Percentiles rank a stretch among this genome's conserved stretches.
phyloP scores from a whole-genome alignment of 2,113 vertebrate species.

The Platichthys stellatus region DNA sequence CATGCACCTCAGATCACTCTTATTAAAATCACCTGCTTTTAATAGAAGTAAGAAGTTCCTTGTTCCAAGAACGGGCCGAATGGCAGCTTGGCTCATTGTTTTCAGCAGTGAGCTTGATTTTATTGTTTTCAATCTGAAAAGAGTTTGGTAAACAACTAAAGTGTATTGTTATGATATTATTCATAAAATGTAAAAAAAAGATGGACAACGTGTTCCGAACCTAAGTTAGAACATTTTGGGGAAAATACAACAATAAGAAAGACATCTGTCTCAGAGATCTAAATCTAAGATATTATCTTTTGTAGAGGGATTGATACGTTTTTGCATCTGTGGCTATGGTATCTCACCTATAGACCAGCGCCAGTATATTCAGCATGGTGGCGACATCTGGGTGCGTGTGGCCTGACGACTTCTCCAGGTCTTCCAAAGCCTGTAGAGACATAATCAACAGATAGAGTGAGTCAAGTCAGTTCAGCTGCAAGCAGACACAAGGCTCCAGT shows the following conservation, averaged over 20 bases:
- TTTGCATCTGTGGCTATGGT: too few species aligned
- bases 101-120: too few species aligned
- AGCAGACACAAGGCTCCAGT: background rate
- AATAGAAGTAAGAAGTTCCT: too few species aligned
- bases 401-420: constrained; percentile 90
- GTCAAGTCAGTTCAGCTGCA: background rate
- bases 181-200: too few species aligned
- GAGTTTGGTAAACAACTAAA: too few species aligned
- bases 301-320: too few species aligned
- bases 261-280: background rate
- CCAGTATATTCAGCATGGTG: constrained; percentile 92
- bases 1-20: background rate
- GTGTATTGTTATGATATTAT: too few species aligned
- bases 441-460: background rate
- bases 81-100: too few species aligned
- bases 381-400: constrained; percentile 90
- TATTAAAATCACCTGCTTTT: background rate
- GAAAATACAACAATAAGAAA: background rate
- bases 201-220: too few species aligned
- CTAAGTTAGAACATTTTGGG: background rate
- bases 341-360: constrained; percentile 88
- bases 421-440: constrained; percentile 85
- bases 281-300: background rate
- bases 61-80: too few species aligned
- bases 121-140: too few species aligned